Evolutionary conservation across 2,797 vertebrate genomes (phyloP), one percentile per base, ranked within the genome.

Genomic region (Eulemur rubriventer): DNA sequence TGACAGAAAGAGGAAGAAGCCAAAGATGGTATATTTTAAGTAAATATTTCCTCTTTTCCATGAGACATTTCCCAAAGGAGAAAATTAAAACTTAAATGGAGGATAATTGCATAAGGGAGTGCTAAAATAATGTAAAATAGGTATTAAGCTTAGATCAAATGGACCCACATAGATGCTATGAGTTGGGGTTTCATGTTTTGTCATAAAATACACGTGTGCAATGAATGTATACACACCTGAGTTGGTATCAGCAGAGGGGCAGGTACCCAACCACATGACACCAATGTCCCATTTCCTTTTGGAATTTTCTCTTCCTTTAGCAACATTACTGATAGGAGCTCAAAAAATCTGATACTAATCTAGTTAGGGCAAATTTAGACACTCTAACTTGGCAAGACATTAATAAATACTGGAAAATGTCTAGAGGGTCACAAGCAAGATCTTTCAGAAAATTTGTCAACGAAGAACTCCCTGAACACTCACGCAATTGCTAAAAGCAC

Each of bases 261-360:
- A 46, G 38, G 20, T n/a, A 20, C 7, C 55, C 35, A 57, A 18
- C 35, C 67, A 63, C 7, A 28, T 57, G 85, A 70, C 46, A 67
- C 9, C 20, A n/a, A 17, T 30, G 13, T 0, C 38, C n/a, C 43
- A 22, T 76, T 81, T 33, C 43, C 41, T 55, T 43, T 63, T 50
- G n/a, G 12, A 30, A 33, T 14, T 43, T 85, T 67, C 17, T n/a
- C 28, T 61, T 85, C 11, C 41, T 26, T 63, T 48, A 63, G 72
- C n/a, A 85, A 75, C 17, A 35, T 94, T 43, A 50, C 76, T 96
- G 38, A 83, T 2, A 95, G 89, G 75, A 93, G 83, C 95, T 96
- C 98, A 84, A 97, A 97, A 98, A 97, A 95, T 87, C 88, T 79
- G 85, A 92, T 96, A 73, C 76, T 97, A 94, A 98, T 97, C 92